These are phyloP conservation scores for Patella depressa DNA, from an alignment of 2,888 invertebrate genomes.

Conservation along the genomic window DNA sequence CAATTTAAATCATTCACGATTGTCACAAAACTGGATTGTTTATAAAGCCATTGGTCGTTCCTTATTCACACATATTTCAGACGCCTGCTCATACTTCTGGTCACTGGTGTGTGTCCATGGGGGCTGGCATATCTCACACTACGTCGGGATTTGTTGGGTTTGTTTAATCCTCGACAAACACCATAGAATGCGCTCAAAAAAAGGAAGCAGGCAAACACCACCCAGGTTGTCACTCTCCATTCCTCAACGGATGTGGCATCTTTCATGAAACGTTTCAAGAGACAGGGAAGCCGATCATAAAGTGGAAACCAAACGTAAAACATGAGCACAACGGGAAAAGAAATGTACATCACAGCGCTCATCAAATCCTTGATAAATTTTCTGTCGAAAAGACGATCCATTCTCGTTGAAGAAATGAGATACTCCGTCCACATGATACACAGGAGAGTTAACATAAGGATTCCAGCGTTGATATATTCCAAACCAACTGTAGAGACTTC, in stretches of 20 bases:
- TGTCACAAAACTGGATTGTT: not conserved
- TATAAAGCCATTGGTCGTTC: not conserved
- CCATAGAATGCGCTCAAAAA: conserved; percentile 13
- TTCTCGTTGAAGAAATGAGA: conserved; percentile 9
- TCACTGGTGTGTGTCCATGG: conserved; percentile 8
- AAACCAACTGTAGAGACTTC: conserved; percentile 8
- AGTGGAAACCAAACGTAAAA: conserved; percentile 20
- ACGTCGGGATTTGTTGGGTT: not conserved
- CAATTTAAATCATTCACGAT: not conserved
- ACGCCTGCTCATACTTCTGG: conserved; percentile 17
- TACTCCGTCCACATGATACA: conserved; percentile 13
- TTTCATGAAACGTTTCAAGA: not conserved
- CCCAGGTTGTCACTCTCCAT: conserved; percentile 7
- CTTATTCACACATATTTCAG: conserved; percentile 7
- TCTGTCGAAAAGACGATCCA: conserved; percentile 12
- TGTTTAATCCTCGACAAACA: not conserved
- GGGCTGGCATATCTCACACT: not conserved
- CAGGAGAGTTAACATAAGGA: conserved; percentile 7
- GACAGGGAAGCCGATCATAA: conserved; percentile 18
- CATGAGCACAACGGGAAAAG: conserved; percentile 14
- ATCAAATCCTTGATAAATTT: conserved; percentile 11
- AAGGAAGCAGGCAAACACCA: conserved; percentile 6
- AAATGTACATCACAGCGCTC: conserved; percentile 9
- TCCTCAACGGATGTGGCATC: not conserved
- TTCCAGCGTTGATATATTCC: conserved; percentile 4